Evolutionary conservation across 2,797 vertebrate species (phyloP), one percentile per base, ranked within the genome.

Genomic region (Aeoliscus strigatus): DNA sequence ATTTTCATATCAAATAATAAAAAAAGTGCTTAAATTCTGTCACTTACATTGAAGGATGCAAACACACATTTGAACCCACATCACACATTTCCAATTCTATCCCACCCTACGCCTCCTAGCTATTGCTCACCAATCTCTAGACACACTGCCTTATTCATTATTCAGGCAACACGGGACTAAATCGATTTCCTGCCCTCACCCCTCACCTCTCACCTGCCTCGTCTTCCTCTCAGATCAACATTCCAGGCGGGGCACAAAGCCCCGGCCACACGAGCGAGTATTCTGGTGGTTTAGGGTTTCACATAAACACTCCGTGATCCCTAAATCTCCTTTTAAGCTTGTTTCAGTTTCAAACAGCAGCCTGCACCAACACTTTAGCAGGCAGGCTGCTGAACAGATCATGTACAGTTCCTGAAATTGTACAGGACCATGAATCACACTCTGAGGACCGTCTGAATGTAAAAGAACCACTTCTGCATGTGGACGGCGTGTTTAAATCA

Each of bases 261-360:
- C 66, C 64, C 42, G 47, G 74, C 76, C 71, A 62, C 78, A 77
- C 63, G 55, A 60, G 52, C 52, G 13, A 63, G 53, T 40, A 75
- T 72, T 75, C 71, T 72, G 58, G 54, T 36, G 70, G 82, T 82
- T 80, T 80, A 66, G 59, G 68, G 52, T 84, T 85, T 85, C 84
- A 80, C 70, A 85, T 85, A 82, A 86, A 85, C 81, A 87, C 82
- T 86, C 79, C 76, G 80, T 84, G 79, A 86, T 84, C 83, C 82
- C 47, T 70, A 85, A 86, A 88, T 86, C 85, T 80, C 71, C 43
- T n/a, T 64, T 67, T 83, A 77, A 84, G 75, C 70, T 68, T 73
- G 70, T 76, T 84, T 80, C 68, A 61, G 77, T 85, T 86, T 84
- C 75, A 75, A 70, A 82, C 66, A 62, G 60, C 64, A 68, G 67